Conservation (phyloP, 2,888 invertebrate genomes). For the Eupelmus urozonus region DNA sequence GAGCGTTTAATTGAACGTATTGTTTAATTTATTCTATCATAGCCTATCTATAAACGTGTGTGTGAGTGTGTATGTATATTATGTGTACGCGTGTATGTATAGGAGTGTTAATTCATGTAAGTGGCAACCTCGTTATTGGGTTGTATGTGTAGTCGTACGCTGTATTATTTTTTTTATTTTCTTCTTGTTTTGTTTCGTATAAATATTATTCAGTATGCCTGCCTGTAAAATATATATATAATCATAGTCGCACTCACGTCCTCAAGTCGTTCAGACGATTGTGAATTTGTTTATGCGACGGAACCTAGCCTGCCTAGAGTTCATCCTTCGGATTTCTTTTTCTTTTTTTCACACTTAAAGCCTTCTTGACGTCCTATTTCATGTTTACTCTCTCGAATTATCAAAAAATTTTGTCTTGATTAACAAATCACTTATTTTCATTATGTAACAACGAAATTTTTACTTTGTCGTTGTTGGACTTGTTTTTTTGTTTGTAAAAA, state of each 20-base stretch:
- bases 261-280: slow-evolving; percentile 58
- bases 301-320: slow-evolving; percentile 68
- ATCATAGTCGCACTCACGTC: slow-evolving; percentile 49
- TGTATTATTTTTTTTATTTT: slow-evolving; percentile 40
- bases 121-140: slow-evolving; percentile 39
- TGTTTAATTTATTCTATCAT: slow-evolving; percentile 75
- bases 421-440: slow-evolving; percentile 13
- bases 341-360: slow-evolving; percentile 56
- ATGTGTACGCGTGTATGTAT: slow-evolving; percentile 61
- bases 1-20: slow-evolving; percentile 71
- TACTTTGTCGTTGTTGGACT: not conserved
- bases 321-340: slow-evolving; percentile 59
- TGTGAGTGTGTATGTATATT: slow-evolving; percentile 62
- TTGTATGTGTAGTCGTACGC: slow-evolving; percentile 17
- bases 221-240: slow-evolving; percentile 67
- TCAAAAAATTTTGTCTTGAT: not conserved
- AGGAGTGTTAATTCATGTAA: slow-evolving; percentile 56
- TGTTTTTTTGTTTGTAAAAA: slow-evolving; percentile 4
- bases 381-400: slow-evolving; percentile 23
- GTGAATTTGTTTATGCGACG: slow-evolving; percentile 66
- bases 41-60: slow-evolving; percentile 74
- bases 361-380: slow-evolving; percentile 37
- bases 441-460: slow-evolving; percentile 14
- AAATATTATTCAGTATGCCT: slow-evolving; percentile 64
- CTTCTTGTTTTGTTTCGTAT: slow-evolving; percentile 43